Base-by-base conservation (phyloP, 2,888 invertebrate genomes). In the Erebia palarica region DNA sequence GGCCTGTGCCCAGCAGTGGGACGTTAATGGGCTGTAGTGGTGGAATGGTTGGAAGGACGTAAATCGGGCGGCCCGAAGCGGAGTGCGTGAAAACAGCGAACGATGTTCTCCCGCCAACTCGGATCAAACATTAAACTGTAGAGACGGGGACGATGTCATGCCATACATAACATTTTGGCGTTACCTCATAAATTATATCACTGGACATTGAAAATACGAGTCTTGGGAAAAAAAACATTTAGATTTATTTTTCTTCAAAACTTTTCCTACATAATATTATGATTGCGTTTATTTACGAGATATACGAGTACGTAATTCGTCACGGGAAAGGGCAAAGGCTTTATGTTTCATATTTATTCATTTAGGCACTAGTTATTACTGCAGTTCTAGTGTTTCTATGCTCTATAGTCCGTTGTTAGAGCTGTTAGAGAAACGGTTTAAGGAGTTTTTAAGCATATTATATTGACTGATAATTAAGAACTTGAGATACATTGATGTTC, bases 121-220 rank as follows among this genome's bases (percentile, higher is more conserved):
- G 55, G 60, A 70, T 74, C 53, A 63, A 68, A 69, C 72, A 70
- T 74, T 60, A 65, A 68, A 69, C 72, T 65, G 75, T 76, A 74
- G 75, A 76, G 71, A 72, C 69, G 18, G 27, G 66, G 66, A 76
- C 66, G 73, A 71, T 74, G 53, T 75, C 58, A 76, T 73, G 73
- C 73, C 66, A 21, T 66, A 66, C 57, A 13, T 58, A 57, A 57
- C 55, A 57, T 65, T 44, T 13, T 47, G 57, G 65, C 65, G 57
- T 66, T 8, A 18, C 55, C 44, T 14, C 57, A n/a, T 14, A 44
- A 1, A 63, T 21, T 47, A 13, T 13, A 13, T 47, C 21, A 63
- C 61, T 47, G 7, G 18, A 1, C 18, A 10, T 13, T 21, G 47
- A 47, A 61, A 47, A 49, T 61, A 61, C 47, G 21, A 47, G 49